Base-by-base conservation (phyloP, 1,140 invertebrate genomes). In the Agrypnia vestita region DNA sequence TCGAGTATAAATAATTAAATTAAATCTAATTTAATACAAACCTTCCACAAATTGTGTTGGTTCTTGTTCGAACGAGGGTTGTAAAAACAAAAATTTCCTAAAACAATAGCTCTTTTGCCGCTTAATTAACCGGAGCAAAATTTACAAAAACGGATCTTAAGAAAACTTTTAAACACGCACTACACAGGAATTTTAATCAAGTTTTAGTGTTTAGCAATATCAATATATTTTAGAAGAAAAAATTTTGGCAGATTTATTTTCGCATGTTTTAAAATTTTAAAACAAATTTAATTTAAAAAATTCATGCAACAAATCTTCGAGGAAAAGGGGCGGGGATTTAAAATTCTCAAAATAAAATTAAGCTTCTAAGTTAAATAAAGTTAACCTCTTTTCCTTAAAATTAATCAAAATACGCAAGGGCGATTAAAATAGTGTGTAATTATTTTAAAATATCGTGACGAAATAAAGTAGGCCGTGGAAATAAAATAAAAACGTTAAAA, bases 191-290 rank as follows among this genome's bases (percentile, higher is more conserved):
- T 25, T 62, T 62, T 62, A 13, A 62, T 62, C 21, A 62, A 62
- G 59, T 62, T 62, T 62, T 62, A 62, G 59, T 62, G 13, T 62
- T 62, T 35, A 19, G 59, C 17, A 62, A 62, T 62, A 62, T 25
- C 17, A 35, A 25, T 62, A 62, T 25, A 62, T 62, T 62, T 62
- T 35, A 21, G 17, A 35, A 4, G 25, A 62, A 62, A 9, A 3
- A 62, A 62, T 62, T 62, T 62, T 9, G 21, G 19, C 9, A 62
- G 59, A 62, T 62, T 25, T 62, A 62, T 62, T 62, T 62, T 62
- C 59, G 25, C 59, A 25, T 21, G 59, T 17, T 62, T 35, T 62
- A 62, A 12, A 19, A 62, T 62, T 62, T 35, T 62, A 25, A 35
- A 62, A 21, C 15, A 62, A 62, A 62, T 35, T 25, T 25, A 9